Conservation (phyloP, 64 coral and sea anemone species). For the Trachythela sp. region DNA sequence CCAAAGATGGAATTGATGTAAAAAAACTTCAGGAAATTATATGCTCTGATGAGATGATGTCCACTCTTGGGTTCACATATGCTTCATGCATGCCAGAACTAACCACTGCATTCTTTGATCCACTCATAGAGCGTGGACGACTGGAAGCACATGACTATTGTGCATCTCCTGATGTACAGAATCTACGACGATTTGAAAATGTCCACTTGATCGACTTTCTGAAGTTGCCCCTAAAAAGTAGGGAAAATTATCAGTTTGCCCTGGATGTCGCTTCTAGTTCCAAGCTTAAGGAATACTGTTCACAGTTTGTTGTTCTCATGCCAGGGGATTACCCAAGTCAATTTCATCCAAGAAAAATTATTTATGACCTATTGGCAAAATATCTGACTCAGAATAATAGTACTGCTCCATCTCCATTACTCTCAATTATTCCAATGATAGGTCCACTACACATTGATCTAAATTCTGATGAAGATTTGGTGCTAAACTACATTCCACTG, state of each 20-base stretch:
- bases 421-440: too few species aligned
- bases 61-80: constrained; percentile 28
- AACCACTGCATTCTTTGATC: constrained; percentile 37
- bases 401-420: too few species aligned
- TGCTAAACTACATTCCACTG: too few species aligned
- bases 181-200: constrained; percentile 35
- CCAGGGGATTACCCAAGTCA: background rate
- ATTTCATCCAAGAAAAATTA: too few species aligned
- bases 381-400: too few species aligned
- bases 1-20: constrained; percentile 16
- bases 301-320: constrained; percentile 43
- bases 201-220: constrained; percentile 52
- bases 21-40: constrained; percentile 28
- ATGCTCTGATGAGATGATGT: background rate
- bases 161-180: constrained; percentile 18
- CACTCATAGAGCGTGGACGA: constrained; percentile 22
- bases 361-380: too few species aligned
- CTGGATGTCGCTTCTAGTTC: constrained; percentile 23
- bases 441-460: too few species aligned
- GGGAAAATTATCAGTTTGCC: constrained; percentile 35
- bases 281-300: constrained; percentile 29
- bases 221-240: constrained; percentile 50
- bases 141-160: constrained; percentile 38
- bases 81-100: constrained; percentile 42
- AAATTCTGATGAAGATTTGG: too few species aligned